These are phyloP conservation scores for Hipparchia sbordonii DNA, from an alignment of 2,888 invertebrate genomes.

Conservation along the genomic window DNA sequence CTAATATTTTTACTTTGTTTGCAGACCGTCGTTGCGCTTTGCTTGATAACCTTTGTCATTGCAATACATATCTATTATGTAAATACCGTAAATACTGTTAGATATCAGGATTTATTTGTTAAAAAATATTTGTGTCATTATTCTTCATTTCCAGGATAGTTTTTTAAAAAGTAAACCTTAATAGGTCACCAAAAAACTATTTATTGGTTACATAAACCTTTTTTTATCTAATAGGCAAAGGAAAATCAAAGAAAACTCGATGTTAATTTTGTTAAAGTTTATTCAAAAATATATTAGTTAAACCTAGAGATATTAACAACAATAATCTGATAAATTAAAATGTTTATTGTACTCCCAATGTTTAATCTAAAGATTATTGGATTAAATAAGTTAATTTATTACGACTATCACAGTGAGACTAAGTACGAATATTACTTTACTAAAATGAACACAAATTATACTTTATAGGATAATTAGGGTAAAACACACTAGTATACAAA, in stretches of 20 bases:
- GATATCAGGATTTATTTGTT: neutral
- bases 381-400: constrained; percentile 46
- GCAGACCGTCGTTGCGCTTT: constrained; percentile 25
- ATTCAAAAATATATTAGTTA: constrained; percentile 46
- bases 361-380: constrained; percentile 21
- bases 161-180: too few species aligned
- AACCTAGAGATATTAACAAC: constrained; percentile 44
- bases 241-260: neutral
- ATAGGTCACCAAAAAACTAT: too few species aligned
- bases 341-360: constrained; percentile 13
- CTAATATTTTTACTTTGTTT: constrained; percentile 19
- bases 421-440: constrained; percentile 48
- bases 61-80: constrained; percentile 13
- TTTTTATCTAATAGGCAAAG: neutral
- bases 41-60: constrained; percentile 40
- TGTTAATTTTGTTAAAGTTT: constrained; percentile 42
- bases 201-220: too few species aligned
- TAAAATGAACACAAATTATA: constrained; percentile 13
- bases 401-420: constrained; percentile 69
- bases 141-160: neutral
- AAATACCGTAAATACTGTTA: neutral
- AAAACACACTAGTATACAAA: neutral
- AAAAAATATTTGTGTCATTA: neutral
- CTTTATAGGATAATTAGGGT: neutral
- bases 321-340: constrained; percentile 7